These are phyloP conservation scores for Lagodon rhomboides DNA, from an alignment of 2,797 vertebrate genomes.

Conservation along the genomic window DNA sequence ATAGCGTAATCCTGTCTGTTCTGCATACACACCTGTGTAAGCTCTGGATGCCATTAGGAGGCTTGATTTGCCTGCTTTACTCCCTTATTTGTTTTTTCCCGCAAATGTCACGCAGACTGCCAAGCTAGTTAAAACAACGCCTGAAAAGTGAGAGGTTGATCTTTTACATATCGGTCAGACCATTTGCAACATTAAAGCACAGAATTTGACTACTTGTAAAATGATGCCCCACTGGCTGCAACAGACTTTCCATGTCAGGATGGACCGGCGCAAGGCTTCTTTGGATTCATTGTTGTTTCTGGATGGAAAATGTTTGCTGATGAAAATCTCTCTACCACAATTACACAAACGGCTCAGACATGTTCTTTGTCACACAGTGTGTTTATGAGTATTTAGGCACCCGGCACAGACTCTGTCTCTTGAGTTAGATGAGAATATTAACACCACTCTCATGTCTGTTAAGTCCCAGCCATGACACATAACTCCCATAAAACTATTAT, in stretches of 20 bases:
- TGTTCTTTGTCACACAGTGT: conserved; percentile 18
- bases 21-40: conserved; percentile 63
- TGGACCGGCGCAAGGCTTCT: background rate
- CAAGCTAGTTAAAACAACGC: conserved; percentile 46
- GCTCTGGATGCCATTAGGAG: conserved; percentile 25
- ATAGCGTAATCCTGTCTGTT: conserved; percentile 1
- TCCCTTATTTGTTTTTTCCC: conserved; percentile 63
- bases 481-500: background rate
- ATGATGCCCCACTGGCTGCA: conserved; percentile 27
- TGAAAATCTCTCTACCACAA: conserved; percentile 22
- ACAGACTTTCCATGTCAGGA: conserved; percentile 17
- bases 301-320: conserved; percentile 27
- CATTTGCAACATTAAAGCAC: conserved; percentile 73
- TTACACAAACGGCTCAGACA: conserved; percentile 6
- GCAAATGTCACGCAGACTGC: conserved; percentile 49
- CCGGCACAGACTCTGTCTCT: background rate
- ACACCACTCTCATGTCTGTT: background rate
- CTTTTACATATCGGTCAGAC: conserved; percentile 72
- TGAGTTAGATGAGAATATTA: background rate
- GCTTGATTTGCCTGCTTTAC: conserved; percentile 66
- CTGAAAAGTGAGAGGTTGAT: conserved; percentile 38
- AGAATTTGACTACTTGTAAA: conserved; percentile 74
- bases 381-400: background rate
- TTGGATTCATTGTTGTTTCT: conserved; percentile 36
- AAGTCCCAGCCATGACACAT: background rate